Evolutionary conservation across 2,888 invertebrate species (phyloP).

Genomic region (Coremacera marginata): DNA sequence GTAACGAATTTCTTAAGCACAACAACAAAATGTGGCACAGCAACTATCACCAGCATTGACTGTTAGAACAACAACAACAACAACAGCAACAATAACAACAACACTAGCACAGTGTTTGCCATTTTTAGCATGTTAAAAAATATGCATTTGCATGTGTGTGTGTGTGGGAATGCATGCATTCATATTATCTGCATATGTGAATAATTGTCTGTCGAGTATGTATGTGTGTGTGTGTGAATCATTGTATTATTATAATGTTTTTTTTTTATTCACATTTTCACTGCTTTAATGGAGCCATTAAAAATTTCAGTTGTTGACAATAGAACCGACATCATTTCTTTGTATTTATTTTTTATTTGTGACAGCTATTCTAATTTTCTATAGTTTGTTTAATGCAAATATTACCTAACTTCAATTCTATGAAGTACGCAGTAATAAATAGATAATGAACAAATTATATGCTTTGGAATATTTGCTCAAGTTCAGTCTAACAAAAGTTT

Average conservation of each 20-base stretch:
- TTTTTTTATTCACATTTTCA: not conserved
- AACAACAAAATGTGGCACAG: conserved; percentile 5
- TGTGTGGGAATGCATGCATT: not conserved
- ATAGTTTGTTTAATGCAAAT: too few species aligned
- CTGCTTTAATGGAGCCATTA: not conserved
- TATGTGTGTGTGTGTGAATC: not conserved
- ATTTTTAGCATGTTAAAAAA: not conserved
- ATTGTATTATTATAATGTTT: not conserved
- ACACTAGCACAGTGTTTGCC: conserved; percentile 8
- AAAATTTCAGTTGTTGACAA: conserved; percentile 31
- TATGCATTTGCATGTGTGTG: not conserved
- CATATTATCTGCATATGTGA: too few species aligned
- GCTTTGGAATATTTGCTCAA: too few species aligned
- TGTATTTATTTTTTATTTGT: not conserved
- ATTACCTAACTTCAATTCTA: too few species aligned
- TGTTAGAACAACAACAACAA: not conserved
- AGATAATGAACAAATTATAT: too few species aligned
- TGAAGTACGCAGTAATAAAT: too few species aligned
- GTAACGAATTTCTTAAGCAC: conserved; percentile 19
- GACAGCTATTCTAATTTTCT: too few species aligned
- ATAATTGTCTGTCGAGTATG: not conserved
- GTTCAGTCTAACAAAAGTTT: too few species aligned
- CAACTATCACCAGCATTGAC: not conserved
- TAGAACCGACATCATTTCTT: conserved; percentile 50
- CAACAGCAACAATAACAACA: conserved; percentile 23